These are phyloP conservation scores for Imbricaverruca yamaguchii DNA, from an alignment of 2,888 invertebrate species.

Conservation along the genomic window DNA sequence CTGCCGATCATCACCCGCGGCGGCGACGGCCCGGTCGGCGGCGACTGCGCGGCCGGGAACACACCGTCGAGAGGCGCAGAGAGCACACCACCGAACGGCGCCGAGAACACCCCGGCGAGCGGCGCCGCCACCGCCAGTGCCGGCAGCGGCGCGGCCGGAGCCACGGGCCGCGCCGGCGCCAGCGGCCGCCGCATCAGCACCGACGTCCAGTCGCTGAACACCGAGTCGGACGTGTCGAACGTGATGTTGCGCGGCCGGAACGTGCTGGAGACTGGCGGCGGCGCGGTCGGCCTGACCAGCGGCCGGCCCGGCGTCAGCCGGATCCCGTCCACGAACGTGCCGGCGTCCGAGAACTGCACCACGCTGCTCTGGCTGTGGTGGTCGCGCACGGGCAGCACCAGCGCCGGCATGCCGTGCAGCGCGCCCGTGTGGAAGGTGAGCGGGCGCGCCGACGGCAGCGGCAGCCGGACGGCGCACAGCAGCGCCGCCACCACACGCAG, in stretches of 20 bases:
- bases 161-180: background rate
- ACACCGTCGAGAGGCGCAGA: too few relatives aligned
- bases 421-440: background rate
- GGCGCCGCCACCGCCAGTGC: background rate
- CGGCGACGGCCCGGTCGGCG: background rate
- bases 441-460: background rate
- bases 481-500: background rate
- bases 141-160: background rate
- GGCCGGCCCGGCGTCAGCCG: background rate
- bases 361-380: background rate
- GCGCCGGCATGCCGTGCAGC: background rate
- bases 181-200: background rate
- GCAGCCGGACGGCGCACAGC: background rate
- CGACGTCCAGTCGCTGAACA: background rate
- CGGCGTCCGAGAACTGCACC: background rate
- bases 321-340: background rate
- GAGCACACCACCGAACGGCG: too few relatives aligned
- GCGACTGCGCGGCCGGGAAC: too few relatives aligned
- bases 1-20: background rate
- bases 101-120: too few relatives aligned
- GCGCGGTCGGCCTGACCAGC: background rate
- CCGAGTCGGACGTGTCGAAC: conserved; percentile 5
- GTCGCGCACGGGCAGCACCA: background rate
- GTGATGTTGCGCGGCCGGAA: background rate
- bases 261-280: too few relatives aligned